Evolutionary conservation across 1,140 invertebrate genomes (phyloP), one percentile per base, ranked within the genome.

Genomic region (Melitaea cinxia): DNA sequence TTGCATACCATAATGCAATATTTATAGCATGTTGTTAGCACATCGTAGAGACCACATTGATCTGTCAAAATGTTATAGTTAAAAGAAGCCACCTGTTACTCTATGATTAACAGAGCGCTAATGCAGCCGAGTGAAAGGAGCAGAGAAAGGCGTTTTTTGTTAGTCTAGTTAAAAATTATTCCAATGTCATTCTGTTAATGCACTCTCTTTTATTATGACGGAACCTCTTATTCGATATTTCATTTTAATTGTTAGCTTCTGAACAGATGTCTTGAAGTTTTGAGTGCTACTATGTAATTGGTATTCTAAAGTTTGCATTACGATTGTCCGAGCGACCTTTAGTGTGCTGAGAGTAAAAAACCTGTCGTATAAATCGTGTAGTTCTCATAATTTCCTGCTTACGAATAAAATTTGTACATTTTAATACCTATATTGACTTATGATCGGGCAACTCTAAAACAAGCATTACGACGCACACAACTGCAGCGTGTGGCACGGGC

Each of bases 401-500:
- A 68, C 42, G 54, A 42, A 57, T 52, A 61, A 23, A 63, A 62
- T 66, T 71, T 49, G 61, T 37, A 52, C 47, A 65, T 66, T 65
- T 58, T 66, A 80, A 78, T 78, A 78, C 70, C 72, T 71, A 66
- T 69, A 75, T 88, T 90, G 88, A 90, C 88, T 88, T 85, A 86
- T 84, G 83, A 90, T 88, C 85, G 85, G 77, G 75, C 87, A 83
- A 81, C 82, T 83, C 85, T 88, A 85, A 83, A 86, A 87, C 83
- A 84, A 84, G 73, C 79, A 88, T 87, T 87, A 86, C 75, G 73
- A 75, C 83, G 71, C 88, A 89, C 85, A 90, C 88, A 76, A 78
- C 54, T 80, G 81, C 85, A 84, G 58, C 70, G 50, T 42, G 73
- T 65, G 47, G 58, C 42, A 70, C 52, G 73, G 75, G 62, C 74